Conservation (phyloP, 2,113 vertebrate genomes). For the Tapirus terrestris region DNA sequence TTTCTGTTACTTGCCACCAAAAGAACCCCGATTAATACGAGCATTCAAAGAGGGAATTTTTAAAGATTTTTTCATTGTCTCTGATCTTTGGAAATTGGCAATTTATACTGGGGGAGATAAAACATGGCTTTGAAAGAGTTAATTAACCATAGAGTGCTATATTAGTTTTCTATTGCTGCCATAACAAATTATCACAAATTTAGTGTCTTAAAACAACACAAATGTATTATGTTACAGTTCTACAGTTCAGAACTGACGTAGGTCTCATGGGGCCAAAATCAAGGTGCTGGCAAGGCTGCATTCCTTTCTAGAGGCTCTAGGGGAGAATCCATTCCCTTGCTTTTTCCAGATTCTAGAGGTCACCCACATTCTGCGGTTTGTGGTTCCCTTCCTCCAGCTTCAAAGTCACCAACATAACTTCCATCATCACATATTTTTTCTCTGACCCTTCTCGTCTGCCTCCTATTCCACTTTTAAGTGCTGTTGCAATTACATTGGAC, state of each 20-base stretch:
- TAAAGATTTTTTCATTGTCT: not conserved
- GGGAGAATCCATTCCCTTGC: not conserved
- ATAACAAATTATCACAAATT: not conserved
- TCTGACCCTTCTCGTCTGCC: not conserved
- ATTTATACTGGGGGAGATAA: not conserved
- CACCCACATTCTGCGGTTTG: not conserved
- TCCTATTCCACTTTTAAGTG: not conserved
- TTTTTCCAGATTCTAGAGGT: not conserved
- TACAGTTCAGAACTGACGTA: accelerated
- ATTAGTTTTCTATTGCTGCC: not conserved
- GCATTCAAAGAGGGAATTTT: not conserved
- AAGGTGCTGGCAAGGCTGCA: not conserved
- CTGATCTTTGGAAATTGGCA: not conserved
- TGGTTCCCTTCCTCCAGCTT: not conserved
- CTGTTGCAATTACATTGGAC: not conserved
- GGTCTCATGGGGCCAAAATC: not conserved
- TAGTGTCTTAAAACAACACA: not conserved
- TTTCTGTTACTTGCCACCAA: not conserved
- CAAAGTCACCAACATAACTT: not conserved
- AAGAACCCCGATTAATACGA: not conserved
- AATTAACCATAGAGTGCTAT: not conserved
- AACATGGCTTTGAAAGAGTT: not conserved
- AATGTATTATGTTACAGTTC: not conserved
- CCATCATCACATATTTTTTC: not conserved
- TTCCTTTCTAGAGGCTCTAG: not conserved